Evolutionary conservation across 2,797 vertebrate genomes (phyloP).

Genomic region (Acanthiza pusilla): DNA sequence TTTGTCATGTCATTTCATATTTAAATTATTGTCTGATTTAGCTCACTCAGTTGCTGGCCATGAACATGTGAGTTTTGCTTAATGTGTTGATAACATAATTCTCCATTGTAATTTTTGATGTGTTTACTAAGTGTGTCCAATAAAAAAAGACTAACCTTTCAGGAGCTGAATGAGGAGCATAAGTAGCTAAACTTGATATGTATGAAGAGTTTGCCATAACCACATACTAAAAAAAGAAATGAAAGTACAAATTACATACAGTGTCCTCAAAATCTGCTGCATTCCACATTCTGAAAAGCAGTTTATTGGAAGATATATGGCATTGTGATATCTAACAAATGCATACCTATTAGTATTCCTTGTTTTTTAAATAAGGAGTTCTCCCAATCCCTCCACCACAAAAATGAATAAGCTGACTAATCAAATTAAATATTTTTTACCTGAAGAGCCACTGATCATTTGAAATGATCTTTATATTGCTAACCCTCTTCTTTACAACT

Average conservation of each 20-base stretch:
- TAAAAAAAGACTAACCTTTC: background rate
- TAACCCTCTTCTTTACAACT: background rate
- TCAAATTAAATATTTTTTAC: background rate
- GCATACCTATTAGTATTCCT: background rate
- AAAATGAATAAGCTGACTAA: background rate
- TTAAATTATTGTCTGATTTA: background rate
- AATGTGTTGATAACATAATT: background rate
- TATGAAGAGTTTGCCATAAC: background rate
- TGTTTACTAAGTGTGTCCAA: background rate
- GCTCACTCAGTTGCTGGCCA: background rate
- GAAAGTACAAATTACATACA: background rate
- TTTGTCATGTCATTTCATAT: background rate
- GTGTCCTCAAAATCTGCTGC: background rate
- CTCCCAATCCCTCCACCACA: background rate
- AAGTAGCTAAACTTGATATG: background rate
- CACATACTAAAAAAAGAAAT: background rate
- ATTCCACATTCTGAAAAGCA: background rate
- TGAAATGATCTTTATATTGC: background rate
- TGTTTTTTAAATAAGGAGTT: background rate
- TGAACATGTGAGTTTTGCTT: background rate
- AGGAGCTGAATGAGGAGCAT: background rate
- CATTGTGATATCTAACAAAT: background rate
- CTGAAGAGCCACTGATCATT: background rate
- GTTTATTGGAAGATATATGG: background rate
- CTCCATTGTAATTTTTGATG: background rate